phyloP scores from a whole-genome alignment of 2,888 invertebrate genomes.

The Smittia aterrima region DNA sequence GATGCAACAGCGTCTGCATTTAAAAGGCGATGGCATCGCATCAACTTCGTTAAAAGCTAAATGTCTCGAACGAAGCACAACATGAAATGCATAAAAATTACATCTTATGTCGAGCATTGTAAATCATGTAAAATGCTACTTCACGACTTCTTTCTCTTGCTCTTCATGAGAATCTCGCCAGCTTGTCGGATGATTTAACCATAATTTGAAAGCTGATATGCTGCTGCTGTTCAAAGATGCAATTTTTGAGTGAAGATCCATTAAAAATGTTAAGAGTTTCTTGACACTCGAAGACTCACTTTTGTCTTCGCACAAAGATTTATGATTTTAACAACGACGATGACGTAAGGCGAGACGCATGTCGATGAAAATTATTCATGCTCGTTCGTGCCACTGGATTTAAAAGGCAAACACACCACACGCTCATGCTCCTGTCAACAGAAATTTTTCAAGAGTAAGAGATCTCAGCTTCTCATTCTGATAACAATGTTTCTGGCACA shows the following conservation, averaged over 20 bases:
- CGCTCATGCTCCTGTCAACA: too few relatives aligned
- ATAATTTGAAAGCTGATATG: constrained; percentile 1
- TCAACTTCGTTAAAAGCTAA: too few relatives aligned
- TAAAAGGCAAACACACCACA: neutral
- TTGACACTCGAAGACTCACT: neutral
- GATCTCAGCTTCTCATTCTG: neutral
- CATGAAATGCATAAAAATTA: neutral
- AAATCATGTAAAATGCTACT: neutral
- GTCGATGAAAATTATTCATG: neutral
- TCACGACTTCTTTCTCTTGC: neutral
- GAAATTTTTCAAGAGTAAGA: neutral
- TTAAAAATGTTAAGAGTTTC: neutral
- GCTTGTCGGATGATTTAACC: neutral
- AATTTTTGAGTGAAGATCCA: neutral
- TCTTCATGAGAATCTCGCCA: neutral
- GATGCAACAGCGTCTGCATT: neutral
- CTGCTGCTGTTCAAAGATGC: neutral
- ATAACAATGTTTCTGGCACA: neutral
- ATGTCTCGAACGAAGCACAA: neutral
- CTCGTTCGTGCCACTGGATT: too few relatives aligned
- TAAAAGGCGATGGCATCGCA: neutral
- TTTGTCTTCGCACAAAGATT: neutral
- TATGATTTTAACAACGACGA: too few relatives aligned
- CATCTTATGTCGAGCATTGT: neutral
- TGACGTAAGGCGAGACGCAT: neutral